phyloP scores from a whole-genome alignment of 2,797 vertebrate genomes.

The Furcifer pardalis region DNA sequence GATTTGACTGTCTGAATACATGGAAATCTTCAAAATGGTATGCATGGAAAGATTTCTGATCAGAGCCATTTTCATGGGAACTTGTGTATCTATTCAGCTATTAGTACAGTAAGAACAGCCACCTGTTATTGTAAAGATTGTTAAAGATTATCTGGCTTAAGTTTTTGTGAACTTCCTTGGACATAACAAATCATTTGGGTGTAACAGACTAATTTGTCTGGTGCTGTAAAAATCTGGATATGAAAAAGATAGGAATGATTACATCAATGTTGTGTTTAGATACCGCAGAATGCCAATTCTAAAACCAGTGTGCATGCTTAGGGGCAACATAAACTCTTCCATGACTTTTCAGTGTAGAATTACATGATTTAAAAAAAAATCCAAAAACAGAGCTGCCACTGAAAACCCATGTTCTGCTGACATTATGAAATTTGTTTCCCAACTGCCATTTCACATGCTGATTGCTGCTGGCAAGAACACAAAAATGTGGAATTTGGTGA shows the following conservation, averaged over 20 bases:
- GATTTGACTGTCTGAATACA: neutral
- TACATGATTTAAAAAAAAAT: neutral
- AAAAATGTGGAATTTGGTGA: neutral
- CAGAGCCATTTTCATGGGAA: slow-evolving; percentile 48
- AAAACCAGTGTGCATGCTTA: neutral
- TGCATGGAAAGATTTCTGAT: slow-evolving; percentile 43
- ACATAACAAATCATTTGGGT: no score
- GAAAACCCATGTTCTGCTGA: neutral
- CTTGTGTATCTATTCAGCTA: slow-evolving; percentile 40
- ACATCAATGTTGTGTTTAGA: neutral
- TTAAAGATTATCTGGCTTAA: no score
- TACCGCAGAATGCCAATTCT: neutral
- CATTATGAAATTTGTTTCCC: neutral
- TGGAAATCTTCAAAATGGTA: slow-evolving; percentile 12
- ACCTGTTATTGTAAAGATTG: no score
- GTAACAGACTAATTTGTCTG: no score
- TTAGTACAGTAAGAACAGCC: neutral
- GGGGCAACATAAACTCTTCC: neutral
- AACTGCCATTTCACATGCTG: neutral
- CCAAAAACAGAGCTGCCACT: neutral
- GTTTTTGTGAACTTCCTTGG: no score
- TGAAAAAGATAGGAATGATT: neutral
- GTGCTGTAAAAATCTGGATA: no score
- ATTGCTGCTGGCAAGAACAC: neutral
- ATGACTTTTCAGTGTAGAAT: slow-evolving; percentile 3